Evolutionary conservation across 2,888 invertebrate species (phyloP).

Genomic region (Phragmatobia fuliginosa): DNA sequence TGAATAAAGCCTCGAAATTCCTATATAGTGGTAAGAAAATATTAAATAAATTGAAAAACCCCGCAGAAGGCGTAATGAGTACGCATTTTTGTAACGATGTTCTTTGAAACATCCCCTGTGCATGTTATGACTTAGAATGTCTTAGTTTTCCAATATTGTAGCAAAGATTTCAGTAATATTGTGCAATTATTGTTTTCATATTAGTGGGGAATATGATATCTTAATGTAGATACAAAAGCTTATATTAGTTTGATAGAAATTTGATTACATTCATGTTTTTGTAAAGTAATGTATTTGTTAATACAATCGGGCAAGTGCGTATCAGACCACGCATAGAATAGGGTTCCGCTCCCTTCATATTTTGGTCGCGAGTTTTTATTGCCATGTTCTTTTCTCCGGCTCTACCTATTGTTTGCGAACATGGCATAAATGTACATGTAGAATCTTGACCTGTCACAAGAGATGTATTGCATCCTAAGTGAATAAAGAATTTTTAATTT

Average conservation of each 20-base stretch:
- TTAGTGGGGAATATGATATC: not conserved
- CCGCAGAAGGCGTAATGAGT: not conserved
- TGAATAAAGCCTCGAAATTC: not conserved
- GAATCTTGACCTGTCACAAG: too few species aligned
- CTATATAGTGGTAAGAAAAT: not conserved
- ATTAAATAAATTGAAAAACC: not conserved
- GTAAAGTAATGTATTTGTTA: not conserved
- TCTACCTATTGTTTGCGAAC: too few species aligned
- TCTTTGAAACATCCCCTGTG: constrained; percentile 1
- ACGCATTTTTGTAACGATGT: not conserved
- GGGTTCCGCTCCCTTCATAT: too few species aligned
- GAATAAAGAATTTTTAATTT: too few species aligned
- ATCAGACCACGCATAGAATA: too few species aligned
- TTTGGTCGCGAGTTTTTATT: too few species aligned
- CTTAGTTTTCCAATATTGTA: constrained; percentile 5
- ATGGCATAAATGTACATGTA: too few species aligned
- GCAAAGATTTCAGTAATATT: not conserved
- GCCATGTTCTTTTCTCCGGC: too few species aligned
- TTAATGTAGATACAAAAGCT: not conserved
- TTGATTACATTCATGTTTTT: not conserved
- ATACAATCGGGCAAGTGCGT: too few species aligned
- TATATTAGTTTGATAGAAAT: not conserved
- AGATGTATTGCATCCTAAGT: too few species aligned
- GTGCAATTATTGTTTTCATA: not conserved
- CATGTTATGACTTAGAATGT: constrained; percentile 2